Conservation (phyloP, 2,797 vertebrate species). For the Neosilurus mollespiculum region DNA sequence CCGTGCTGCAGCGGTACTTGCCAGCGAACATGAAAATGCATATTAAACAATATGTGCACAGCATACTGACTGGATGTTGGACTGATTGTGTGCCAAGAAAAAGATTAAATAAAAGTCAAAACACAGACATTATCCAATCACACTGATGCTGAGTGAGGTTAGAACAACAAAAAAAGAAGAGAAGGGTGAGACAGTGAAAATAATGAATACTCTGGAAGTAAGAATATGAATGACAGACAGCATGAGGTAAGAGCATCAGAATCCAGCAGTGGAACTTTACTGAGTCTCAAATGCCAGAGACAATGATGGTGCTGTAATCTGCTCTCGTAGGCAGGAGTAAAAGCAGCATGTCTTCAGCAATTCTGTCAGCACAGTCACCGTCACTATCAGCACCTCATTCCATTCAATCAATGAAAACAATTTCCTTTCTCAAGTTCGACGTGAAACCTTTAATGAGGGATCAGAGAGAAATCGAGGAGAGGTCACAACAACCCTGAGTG, state of each 20-base stretch:
- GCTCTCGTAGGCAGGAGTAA: conserved; percentile 54
- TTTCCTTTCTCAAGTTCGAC: neutral
- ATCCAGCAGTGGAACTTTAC: conserved; percentile 56
- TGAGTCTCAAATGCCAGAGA: conserved; percentile 71
- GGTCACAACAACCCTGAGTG: neutral
- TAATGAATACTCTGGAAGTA: conserved; percentile 53
- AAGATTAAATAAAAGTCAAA: neutral
- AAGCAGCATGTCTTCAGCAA: conserved; percentile 64
- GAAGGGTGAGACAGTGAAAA: conserved; percentile 58
- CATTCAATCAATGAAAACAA: neutral
- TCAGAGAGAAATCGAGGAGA: neutral
- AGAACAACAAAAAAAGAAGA: conserved; percentile 29
- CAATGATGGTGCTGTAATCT: conserved; percentile 65
- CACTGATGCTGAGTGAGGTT: conserved; percentile 13
- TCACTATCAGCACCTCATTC: neutral
- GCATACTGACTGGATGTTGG: too few relatives aligned
- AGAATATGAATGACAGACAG: conserved; percentile 44
- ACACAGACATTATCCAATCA: neutral
- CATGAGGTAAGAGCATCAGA: conserved; percentile 49
- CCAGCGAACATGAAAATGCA: too few relatives aligned
- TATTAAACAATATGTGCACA: too few relatives aligned
- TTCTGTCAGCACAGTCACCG: conserved; percentile 59
- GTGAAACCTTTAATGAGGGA: neutral
- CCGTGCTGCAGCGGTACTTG: too few relatives aligned
- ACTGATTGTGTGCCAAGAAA: neutral